A percentile compares a stretch with the other conserved stretches of the same genome.
phyloP scores from a whole-genome alignment of 2,797 vertebrate genomes.

The Xenops minutus region DNA sequence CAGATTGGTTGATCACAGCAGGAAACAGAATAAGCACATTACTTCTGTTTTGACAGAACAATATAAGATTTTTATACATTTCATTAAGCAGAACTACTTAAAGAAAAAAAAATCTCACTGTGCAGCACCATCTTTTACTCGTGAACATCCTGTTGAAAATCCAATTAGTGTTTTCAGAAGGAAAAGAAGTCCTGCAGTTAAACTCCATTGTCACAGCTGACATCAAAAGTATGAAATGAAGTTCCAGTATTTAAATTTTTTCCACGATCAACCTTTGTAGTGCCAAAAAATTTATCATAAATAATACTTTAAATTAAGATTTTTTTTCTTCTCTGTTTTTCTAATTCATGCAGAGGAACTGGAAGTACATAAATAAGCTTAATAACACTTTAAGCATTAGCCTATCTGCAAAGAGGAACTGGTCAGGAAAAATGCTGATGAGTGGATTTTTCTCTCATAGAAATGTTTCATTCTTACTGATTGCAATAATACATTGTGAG shows the following conservation, averaged over 20 bases:
- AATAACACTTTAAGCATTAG: neutral
- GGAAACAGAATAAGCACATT: conserved; percentile 66
- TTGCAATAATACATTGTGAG: neutral
- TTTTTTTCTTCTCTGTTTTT: neutral
- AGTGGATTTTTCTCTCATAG: neutral
- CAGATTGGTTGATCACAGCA: conserved; percentile 66
- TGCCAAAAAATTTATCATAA: conserved; percentile 25
- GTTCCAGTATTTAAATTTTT: neutral
- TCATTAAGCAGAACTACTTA: conserved; percentile 60
- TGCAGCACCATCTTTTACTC: conserved; percentile 34
- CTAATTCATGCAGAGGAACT: neutral
- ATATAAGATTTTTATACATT: conserved; percentile 62
- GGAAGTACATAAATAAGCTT: neutral
- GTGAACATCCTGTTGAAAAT: conserved; percentile 45
- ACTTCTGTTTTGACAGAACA: conserved; percentile 70
- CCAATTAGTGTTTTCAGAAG: conserved; percentile 34
- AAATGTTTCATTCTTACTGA: neutral
- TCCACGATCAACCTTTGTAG: neutral
- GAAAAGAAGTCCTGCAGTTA: conserved; percentile 18
- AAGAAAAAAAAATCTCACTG: neutral
- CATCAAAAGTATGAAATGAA: neutral
- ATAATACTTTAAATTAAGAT: conserved; percentile 20
- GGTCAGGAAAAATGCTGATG: neutral
- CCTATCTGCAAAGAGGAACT: neutral
- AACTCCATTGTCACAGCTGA: neutral